Conservation (phyloP, 2,113 vertebrate genomes). For the Setophaga petechia region DNA sequence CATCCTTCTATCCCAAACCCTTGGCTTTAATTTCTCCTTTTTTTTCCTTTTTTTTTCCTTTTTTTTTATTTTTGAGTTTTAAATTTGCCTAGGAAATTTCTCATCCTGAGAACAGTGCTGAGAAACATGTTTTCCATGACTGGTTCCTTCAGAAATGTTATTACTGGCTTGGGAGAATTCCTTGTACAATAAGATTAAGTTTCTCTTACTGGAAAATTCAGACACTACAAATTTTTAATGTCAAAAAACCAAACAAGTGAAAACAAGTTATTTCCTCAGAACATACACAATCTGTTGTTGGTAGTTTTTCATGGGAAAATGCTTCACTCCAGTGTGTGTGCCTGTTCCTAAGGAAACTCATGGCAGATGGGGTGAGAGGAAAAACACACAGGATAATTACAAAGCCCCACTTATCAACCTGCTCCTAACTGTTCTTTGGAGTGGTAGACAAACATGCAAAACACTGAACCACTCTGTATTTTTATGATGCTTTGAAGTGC, state of each 20-base stretch:
- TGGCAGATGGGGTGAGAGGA: constrained; percentile 16
- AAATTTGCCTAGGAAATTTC: neutral
- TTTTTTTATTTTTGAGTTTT: neutral
- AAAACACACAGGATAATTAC: constrained; percentile 29
- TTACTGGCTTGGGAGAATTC: constrained; percentile 40
- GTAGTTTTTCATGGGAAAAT: constrained; percentile 41
- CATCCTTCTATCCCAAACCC: neutral
- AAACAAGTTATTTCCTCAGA: constrained; percentile 34
- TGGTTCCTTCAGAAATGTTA: constrained; percentile 45
- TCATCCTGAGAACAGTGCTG: neutral
- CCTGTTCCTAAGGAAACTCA: constrained; percentile 14
- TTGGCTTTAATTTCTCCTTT: neutral
- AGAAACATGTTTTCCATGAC: constrained; percentile 49
- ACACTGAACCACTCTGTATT: neutral
- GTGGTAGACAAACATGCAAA: constrained; percentile 53
- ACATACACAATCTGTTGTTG: neutral
- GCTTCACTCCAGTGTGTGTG: neutral
- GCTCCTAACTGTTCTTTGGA: constrained; percentile 32
- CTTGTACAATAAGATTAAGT: constrained; percentile 7
- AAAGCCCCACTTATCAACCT: constrained; percentile 12
- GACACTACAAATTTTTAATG: constrained; percentile 26
- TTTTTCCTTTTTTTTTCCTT: neutral
- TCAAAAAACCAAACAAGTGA: constrained; percentile 40
- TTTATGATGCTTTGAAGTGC: constrained; percentile 44
- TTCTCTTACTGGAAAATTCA: constrained; percentile 47